Base-by-base conservation (phyloP, 2,113 vertebrate species). In the Myrmophylax atrothorax region DNA sequence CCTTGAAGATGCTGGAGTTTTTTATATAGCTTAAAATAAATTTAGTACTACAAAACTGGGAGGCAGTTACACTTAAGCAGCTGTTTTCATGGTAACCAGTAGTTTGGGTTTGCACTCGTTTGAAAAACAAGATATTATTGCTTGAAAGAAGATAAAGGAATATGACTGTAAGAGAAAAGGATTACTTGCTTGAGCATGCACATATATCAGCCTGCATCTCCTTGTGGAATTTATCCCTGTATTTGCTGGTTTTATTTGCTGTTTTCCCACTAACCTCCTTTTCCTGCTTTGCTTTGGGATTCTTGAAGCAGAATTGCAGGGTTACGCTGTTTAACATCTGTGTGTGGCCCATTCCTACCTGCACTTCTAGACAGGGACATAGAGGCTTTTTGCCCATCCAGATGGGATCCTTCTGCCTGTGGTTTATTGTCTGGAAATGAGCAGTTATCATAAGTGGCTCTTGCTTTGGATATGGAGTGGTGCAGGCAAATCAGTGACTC, bases 21-120 rank as follows among this genome's bases (percentile, higher is more conserved):
- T 86, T 94, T 91, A 81, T 77, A n/a, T 69, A 90, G 59, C 29
- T 62, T 69, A 69, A 55, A 90, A 24, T 93, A 94, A 94, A 91
- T 91, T 88, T 94, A 84, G 84, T 31, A 55, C 53, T 58, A 84
- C 60, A 79, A 83, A 79, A 82, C 37, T 78, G 49, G 31, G 55
- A 95, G 56, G 42, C 42, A 94, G 31, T 55, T 94, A 63, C 38
- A 37, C 53, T 84, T 88, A 33, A 58, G 63, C 77, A 77, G 33
- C 79, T 91, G 46, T 56, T 94, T 93, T 86, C 67, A 63, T 40
- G 47, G 29, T 68, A 90, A 58, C 40, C 77, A 14, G 58, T 94
- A 91, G 52, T 95, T 93, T 78, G 84, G 76, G 55, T 95, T 91
- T 94, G 64, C 4, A 18, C 20, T 88, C 7, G 1, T 86, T 95